phyloP scores from a whole-genome alignment of 37 sponge, comb jelly and placozoan species.

The Oopsacas minuta region DNA sequence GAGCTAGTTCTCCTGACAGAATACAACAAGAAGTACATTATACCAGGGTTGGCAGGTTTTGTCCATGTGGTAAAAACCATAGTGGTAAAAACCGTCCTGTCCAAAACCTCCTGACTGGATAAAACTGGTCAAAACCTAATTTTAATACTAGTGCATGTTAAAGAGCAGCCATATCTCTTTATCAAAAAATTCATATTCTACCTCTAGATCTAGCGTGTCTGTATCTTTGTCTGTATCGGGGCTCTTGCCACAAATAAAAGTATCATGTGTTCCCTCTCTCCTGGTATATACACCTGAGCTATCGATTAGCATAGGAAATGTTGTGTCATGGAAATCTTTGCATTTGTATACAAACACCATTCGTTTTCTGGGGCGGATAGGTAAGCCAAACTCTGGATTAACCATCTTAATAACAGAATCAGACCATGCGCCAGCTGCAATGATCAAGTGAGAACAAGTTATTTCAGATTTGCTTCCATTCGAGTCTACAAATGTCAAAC shows the following conservation, averaged over 20 bases:
- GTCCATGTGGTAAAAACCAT: too few species aligned
- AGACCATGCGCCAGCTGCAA: slow-evolving; percentile 71
- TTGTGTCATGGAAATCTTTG: slow-evolving; percentile 24
- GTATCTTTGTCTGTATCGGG: slow-evolving; percentile 37
- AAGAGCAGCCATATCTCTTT: slow-evolving; percentile 71
- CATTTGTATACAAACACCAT: slow-evolving; percentile 63
- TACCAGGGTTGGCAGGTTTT: too few species aligned
- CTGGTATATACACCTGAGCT: slow-evolving; percentile 35
- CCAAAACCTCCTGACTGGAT: too few species aligned
- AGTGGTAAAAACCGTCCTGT: too few species aligned
- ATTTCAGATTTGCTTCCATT: neutral
- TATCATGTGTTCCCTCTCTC: slow-evolving; percentile 23
- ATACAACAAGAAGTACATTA: too few species aligned
- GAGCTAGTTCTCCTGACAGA: too few species aligned
- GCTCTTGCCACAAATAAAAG: slow-evolving; percentile 35
- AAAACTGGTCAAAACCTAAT: too few species aligned
- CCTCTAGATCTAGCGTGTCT: slow-evolving; percentile 37
- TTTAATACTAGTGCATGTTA: too few species aligned
- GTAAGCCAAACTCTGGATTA: slow-evolving; percentile 24
- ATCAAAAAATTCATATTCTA: slow-evolving; percentile 67
- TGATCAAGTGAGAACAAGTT: slow-evolving; percentile 46
- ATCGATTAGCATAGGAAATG: slow-evolving; percentile 39
- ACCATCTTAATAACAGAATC: slow-evolving; percentile 36
- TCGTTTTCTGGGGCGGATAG: slow-evolving; percentile 51
- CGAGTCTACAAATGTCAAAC: too few species aligned